Percentiles rank a stretch among this genome's conserved stretches.
phyloP scores from a whole-genome alignment of 2,888 invertebrate species.

The Nymphalis polychloros region DNA sequence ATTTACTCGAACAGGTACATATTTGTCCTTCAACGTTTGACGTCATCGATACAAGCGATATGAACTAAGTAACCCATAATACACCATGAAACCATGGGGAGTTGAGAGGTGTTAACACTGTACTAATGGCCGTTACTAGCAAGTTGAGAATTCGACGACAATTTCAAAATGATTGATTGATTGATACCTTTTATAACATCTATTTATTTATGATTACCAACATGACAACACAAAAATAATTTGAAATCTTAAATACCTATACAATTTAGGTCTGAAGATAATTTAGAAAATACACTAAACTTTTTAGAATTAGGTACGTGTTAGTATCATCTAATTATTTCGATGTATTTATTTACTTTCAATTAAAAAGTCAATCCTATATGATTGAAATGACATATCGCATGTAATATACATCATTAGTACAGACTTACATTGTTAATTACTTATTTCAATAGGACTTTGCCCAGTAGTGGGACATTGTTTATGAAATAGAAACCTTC shows the following conservation, averaged over 20 bases:
- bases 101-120: slow-evolving; percentile 7
- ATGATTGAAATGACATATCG: too few relatives aligned
- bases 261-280: too few relatives aligned
- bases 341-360: too few relatives aligned
- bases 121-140: slow-evolving; percentile 20
- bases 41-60: slow-evolving; percentile 48
- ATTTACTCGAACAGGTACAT: slow-evolving; percentile 46
- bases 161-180: slow-evolving; percentile 5
- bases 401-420: too few relatives aligned
- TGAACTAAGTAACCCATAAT: slow-evolving; percentile 29
- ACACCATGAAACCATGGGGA: slow-evolving; percentile 16
- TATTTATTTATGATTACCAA: neutral
- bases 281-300: too few relatives aligned
- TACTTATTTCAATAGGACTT: too few relatives aligned
- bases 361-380: too few relatives aligned
- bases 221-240: neutral
- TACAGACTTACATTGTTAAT: too few relatives aligned
- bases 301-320: too few relatives aligned
- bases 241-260: too few relatives aligned
- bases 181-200: neutral
- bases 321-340: too few relatives aligned
- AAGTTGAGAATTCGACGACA: neutral
- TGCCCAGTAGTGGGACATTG: neutral
- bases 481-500: neutral
- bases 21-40: slow-evolving; percentile 45